A percentile compares a stretch with the other conserved stretches of the same genome.
phyloP scores from a whole-genome alignment of 2,888 invertebrate genomes.

The Drosophila monieri region DNA sequence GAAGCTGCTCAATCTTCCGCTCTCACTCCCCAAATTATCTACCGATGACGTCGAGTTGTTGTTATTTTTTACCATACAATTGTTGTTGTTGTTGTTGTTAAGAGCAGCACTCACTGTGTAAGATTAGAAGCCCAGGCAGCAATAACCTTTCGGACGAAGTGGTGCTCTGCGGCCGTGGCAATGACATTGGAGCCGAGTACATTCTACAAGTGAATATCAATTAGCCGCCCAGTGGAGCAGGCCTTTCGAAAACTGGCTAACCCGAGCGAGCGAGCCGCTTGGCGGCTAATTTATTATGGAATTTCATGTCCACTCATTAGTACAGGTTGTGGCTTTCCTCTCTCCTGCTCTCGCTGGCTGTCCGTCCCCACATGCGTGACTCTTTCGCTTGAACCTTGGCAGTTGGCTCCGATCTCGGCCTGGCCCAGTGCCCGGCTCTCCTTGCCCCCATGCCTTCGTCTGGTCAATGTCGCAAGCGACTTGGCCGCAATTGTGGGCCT shows the following conservation, averaged over 20 bases:
- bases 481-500: constrained; percentile 26
- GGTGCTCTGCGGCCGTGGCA: constrained; percentile 23
- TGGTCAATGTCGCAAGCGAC: constrained; percentile 47
- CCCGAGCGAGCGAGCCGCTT: background rate
- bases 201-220: constrained; percentile 32
- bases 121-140: constrained; percentile 32
- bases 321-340: constrained; percentile 5
- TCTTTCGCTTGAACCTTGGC: background rate
- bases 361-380: background rate
- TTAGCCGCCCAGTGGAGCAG: background rate
- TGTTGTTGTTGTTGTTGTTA: constrained; percentile 4
- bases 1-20: constrained; percentile 36
- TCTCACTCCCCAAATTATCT: constrained; percentile 29
- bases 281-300: constrained; percentile 21
- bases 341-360: background rate
- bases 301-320: background rate
- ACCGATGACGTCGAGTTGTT: constrained; percentile 33
- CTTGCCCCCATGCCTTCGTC: constrained; percentile 35
- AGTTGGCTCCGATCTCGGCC: background rate
- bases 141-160: constrained; percentile 33
- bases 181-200: constrained; percentile 61
- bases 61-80: background rate
- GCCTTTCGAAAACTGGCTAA: constrained; percentile 5
- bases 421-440: constrained; percentile 7
- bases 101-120: constrained; percentile 11